phyloP scores from a whole-genome alignment of 2,888 invertebrate species.

The Camptogramma bilineatum region DNA sequence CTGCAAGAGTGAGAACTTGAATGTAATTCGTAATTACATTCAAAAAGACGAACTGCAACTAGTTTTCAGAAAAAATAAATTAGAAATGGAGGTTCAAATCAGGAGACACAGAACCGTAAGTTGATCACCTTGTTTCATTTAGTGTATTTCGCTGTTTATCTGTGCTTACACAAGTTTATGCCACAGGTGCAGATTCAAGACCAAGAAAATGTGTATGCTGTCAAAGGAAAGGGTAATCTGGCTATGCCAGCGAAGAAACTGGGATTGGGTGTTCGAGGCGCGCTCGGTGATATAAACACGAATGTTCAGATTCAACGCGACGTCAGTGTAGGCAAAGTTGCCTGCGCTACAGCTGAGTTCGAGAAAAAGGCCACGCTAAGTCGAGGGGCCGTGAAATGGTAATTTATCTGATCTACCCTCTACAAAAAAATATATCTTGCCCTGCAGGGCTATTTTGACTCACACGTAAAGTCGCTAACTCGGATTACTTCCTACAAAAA shows the following conservation, averaged over 20 bases:
- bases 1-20: conserved; percentile 20
- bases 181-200: conserved; percentile 66
- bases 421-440: conserved; percentile 12
- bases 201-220: conserved; percentile 70
- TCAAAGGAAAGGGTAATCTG: conserved; percentile 64
- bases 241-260: conserved; percentile 62
- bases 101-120: conserved; percentile 70
- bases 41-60: conserved; percentile 26
- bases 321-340: conserved; percentile 63
- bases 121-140: conserved; percentile 26
- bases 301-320: conserved; percentile 72
- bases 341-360: conserved; percentile 65
- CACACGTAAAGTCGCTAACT: too few species aligned
- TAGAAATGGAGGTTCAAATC: conserved; percentile 66
- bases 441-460: background rate
- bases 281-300: conserved; percentile 73
- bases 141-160: background rate
- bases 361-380: conserved; percentile 69
- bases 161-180: conserved; percentile 6
- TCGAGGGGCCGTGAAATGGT: conserved; percentile 63
- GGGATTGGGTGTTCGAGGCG: conserved; percentile 68
- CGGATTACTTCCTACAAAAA: too few species aligned
- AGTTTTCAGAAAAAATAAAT: conserved; percentile 8
- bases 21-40: conserved; percentile 35
- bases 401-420: conserved; percentile 34